Base-by-base conservation (phyloP, 2,113 vertebrate genomes). In the Salvelinus alpinus region DNA sequence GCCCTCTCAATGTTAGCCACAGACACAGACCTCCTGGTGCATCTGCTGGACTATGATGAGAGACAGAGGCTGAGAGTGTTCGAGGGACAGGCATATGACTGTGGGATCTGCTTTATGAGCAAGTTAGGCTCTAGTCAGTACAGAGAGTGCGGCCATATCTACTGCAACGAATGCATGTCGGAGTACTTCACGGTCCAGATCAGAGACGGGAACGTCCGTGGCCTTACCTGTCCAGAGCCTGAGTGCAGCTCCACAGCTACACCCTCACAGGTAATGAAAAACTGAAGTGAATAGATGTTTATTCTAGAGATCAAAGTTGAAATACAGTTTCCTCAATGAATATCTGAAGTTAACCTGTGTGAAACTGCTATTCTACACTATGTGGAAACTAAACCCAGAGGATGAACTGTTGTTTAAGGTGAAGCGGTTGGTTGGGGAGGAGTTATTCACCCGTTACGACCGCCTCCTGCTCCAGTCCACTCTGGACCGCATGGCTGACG, bases 401-500 rank as follows among this genome's bases (percentile, higher is more conserved):
- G 57, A 31, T 29, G 1, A 54, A 54, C 31, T 59, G 11, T 34
- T 31, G 14, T 31, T 9, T 0, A 51, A 98, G 96, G 95, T 97
- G 29, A 95, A 91, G 79, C 91, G 92, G 82, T 78, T 97, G 78
- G 95, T 97, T 0, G 95, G 92, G 2, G 95, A 96, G 81, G 81
- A 95, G 71, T 86, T 96, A 9, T 98, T 98, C 83, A 87, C 90
- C 2, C 95, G 95, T 24, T 98, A 97, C 0, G 96, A 98, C 72
- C 95, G 93, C 48, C 96, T 98, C 66, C 95, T 98, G 3, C 93
- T 98, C 13, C 94, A 97, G 91, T 94, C 92, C 1, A 94, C 91
- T 82, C 82, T 98, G 89, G 96, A 96, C 88, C 70, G 91, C 81
- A 98, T 98, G 97, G 80, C 95, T 0, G 97, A 97, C 2, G 94